Evolutionary conservation across 2,888 invertebrate species (phyloP).

Genomic region (Bellardia bayeri): DNA sequence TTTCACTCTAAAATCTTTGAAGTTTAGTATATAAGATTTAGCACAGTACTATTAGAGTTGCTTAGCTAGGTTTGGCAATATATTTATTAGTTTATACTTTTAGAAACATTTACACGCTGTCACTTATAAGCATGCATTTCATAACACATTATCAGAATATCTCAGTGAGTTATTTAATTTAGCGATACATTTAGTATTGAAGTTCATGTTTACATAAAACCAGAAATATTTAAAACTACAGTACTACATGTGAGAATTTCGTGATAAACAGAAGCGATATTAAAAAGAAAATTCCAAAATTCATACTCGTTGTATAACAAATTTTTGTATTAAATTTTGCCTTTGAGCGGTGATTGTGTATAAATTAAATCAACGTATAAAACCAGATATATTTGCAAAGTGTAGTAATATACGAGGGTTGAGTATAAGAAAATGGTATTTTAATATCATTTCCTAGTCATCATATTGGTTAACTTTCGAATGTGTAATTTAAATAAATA

Average conservation of each 20-base stretch:
- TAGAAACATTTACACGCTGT: too few species aligned
- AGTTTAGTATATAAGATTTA: too few species aligned
- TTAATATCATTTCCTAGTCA: too few species aligned
- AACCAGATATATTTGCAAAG: background rate
- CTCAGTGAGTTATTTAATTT: background rate
- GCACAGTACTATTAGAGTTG: too few species aligned
- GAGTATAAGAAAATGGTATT: too few species aligned
- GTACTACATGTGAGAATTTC: background rate
- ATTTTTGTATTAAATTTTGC: conserved; percentile 28
- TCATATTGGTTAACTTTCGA: too few species aligned
- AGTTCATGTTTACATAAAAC: background rate
- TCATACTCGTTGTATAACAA: background rate
- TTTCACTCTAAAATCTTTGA: too few species aligned
- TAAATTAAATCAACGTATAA: conserved; percentile 4
- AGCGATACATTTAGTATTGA: background rate
- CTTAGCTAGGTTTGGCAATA: too few species aligned
- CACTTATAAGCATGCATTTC: too few species aligned
- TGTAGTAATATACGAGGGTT: background rate
- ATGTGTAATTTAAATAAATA: too few species aligned
- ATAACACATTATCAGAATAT: background rate
- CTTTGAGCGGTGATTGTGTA: conserved; percentile 33
- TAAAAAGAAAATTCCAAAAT: background rate
- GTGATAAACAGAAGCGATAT: background rate
- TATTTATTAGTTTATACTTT: too few species aligned
- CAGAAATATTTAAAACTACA: background rate